A percentile compares a stretch with the other conserved stretches of the same genome.
phyloP scores from a whole-genome alignment of 2,113 vertebrate species.

The Pelmatolapia mariae region DNA sequence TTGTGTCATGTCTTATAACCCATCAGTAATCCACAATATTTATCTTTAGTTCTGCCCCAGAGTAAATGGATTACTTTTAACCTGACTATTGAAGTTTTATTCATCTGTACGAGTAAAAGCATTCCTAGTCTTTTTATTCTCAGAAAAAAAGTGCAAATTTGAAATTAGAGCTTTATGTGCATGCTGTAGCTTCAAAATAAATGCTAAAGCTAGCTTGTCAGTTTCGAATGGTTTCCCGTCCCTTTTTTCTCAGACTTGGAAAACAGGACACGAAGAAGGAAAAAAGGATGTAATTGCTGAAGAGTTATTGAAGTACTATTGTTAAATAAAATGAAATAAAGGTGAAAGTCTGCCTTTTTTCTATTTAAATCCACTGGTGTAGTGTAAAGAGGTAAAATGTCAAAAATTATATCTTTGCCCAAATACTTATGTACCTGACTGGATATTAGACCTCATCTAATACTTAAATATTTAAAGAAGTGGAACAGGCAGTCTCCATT shows the following conservation, averaged over 20 bases:
- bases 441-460: not conserved
- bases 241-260: not conserved
- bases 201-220: not conserved
- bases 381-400: not conserved
- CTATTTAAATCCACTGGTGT: not conserved
- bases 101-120: not conserved
- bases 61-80: not conserved
- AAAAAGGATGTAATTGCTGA: not conserved
- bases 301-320: not conserved
- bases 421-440: not conserved
- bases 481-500: not conserved
- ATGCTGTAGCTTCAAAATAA: not conserved
- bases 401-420: not conserved
- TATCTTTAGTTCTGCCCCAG: not conserved
- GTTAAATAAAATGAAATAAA: not conserved
- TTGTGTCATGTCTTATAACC: not conserved
- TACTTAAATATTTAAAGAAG: not conserved
- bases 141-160: not conserved
- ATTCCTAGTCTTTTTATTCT: not conserved
- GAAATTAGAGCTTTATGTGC: not conserved
- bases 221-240: not conserved
- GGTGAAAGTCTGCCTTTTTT: fast-evolving
- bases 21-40: not conserved
- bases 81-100: not conserved
- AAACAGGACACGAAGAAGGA: not conserved